Evolutionary conservation across 2,113 vertebrate genomes (phyloP), one percentile per base, ranked within the genome.

Genomic region (Muntiacus reevesi): DNA sequence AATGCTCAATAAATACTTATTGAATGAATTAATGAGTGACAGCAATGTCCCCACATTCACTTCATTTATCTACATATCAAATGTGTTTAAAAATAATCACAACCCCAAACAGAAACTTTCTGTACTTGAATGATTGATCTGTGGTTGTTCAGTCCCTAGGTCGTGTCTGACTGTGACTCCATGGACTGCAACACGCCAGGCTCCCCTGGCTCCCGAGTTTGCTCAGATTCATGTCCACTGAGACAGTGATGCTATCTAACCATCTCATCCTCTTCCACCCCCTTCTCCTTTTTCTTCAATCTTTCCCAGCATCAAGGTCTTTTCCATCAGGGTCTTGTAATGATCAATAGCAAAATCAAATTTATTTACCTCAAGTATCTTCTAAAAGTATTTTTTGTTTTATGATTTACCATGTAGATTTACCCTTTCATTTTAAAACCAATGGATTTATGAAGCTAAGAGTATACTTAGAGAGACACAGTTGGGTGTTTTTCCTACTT

Each of bases 361-460:
- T 95, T 89, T 30, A 79, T 87, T 93, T 90, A 25, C 55, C 28
- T 94, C 40, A 55, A 85, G 78, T 76, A 23, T 82, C 40, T 91
- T 55, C 40, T 97, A 30, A 62, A 23, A n/a, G 36, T 84, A n/a
- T 54, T 54, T 74, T 89, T 52, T 57, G 33, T 62, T 83, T 15
- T 78, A 19, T 52, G 10, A 84, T 27, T 97, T 93, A 14, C 23
- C 13, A 19, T 89, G 2, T n/a, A 81, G 28, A 97, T 62, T 62
- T 14, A 74, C 79, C 17, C 67, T 74, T 98, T 93, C 12, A 62
- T 98, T 98, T 97, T 23, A 33, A 92, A 96, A 55, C n/a, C 87
- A 47, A 45, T 43, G 33, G 28, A 87, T 55, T 96, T 8, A 60
- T 10, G 83, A 89, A 93, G 86, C 62, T 76, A 28, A 91, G 81